Evolutionary conservation across 2,888 invertebrate species (phyloP).

Genomic region (Busseola fusca): DNA sequence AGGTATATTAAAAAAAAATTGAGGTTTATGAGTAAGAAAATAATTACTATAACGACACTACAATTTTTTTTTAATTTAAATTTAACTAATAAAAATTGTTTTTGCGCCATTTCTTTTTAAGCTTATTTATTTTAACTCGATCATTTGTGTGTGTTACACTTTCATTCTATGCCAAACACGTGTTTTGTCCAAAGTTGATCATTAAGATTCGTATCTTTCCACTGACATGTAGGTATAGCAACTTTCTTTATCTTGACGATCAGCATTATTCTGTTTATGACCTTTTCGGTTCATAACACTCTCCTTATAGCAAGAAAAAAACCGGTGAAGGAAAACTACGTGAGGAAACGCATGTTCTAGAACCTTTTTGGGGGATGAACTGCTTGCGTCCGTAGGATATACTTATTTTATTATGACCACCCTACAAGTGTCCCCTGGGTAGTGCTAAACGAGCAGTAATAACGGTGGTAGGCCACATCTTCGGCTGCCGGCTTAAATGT

Average conservation of each 20-base stretch:
- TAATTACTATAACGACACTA: no score
- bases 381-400: no score
- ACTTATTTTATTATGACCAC: no score
- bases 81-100: neutral
- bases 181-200: neutral
- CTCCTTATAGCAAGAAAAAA: no score
- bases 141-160: neutral
- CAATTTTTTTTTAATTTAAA: neutral
- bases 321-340: no score
- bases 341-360: no score
- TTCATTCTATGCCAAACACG: neutral
- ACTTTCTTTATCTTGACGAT: slow-evolving; percentile 20
- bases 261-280: neutral
- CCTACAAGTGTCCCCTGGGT: no score
- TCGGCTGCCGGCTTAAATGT: no score
- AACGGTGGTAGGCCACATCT: no score
- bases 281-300: no score
- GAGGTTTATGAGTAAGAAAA: neutral
- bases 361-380: no score
- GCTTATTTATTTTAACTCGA: neutral
- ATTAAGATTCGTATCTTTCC: slow-evolving; percentile 8
- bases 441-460: no score
- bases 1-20: slow-evolving; percentile 2
- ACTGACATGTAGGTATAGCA: neutral
- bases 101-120: neutral